Percentiles rank a stretch among this genome's conserved stretches.
phyloP scores from a whole-genome alignment of 64 coral and sea anemone genomes.

The Platygyra sinensis region DNA sequence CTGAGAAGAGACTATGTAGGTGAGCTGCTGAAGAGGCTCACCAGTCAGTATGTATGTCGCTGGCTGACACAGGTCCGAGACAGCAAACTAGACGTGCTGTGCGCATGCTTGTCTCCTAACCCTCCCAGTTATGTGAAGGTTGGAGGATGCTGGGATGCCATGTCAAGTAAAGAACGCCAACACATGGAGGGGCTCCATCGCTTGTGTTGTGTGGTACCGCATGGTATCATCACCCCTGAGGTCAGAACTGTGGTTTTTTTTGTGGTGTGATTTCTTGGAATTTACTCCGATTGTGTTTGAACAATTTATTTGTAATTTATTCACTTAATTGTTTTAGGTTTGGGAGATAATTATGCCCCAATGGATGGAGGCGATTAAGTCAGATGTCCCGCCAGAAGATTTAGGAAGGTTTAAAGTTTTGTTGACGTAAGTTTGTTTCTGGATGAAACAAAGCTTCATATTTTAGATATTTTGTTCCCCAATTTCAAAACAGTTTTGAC shows the following conservation, averaged over 20 bases:
- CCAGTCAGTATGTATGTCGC: slow-evolving; percentile 78
- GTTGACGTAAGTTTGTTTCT: slow-evolving; percentile 60
- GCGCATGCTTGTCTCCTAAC: slow-evolving; percentile 81
- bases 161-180: slow-evolving; percentile 71
- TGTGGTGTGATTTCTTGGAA: neutral
- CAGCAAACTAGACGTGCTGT: slow-evolving; percentile 85
- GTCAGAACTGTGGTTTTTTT: slow-evolving; percentile 12
- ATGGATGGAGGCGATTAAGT: slow-evolving; percentile 98
- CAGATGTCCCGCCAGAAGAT: slow-evolving; percentile 78
- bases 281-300: no score
- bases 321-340: slow-evolving; percentile 36
- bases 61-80: slow-evolving; percentile 89
- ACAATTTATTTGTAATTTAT: no score
- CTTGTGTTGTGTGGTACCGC: slow-evolving; percentile 86
- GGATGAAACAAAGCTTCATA: no score
- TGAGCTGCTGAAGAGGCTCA: slow-evolving; percentile 83
- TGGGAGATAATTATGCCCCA: slow-evolving; percentile 95
- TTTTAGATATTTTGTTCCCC: no score
- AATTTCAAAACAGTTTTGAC: no score
- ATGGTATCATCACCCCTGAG: slow-evolving; percentile 75
- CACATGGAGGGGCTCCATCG: slow-evolving; percentile 94
- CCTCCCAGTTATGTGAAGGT: slow-evolving; percentile 85
- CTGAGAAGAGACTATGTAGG: slow-evolving; percentile 81
- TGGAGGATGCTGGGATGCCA: slow-evolving; percentile 78
- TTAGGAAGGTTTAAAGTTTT: slow-evolving; percentile 90